phyloP scores from a whole-genome alignment of 2,888 invertebrate species.

The Drosophila neutralis region DNA sequence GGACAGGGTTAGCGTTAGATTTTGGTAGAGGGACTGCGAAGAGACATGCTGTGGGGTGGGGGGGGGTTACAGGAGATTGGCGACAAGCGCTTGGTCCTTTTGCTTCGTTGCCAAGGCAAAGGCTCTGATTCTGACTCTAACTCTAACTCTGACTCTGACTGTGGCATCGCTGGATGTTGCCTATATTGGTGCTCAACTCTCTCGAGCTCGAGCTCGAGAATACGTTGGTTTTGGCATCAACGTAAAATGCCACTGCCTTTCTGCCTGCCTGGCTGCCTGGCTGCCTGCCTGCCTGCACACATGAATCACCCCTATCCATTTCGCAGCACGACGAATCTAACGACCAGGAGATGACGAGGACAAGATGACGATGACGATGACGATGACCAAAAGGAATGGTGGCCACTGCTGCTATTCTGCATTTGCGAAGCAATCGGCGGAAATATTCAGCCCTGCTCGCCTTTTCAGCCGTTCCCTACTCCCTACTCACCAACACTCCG shows the following conservation, averaged over 20 bases:
- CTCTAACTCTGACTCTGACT: constrained; percentile 41
- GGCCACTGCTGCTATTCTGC: constrained; percentile 69
- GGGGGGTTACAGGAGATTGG: constrained; percentile 36
- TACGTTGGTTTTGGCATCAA: constrained; percentile 68
- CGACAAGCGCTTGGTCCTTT: constrained; percentile 36
- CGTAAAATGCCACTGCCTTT: constrained; percentile 59
- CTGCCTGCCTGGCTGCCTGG: constrained; percentile 11
- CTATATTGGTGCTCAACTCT: constrained; percentile 51
- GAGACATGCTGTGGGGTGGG: constrained; percentile 32
- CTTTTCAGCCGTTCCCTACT: constrained; percentile 63
- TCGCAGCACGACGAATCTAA: constrained; percentile 59
- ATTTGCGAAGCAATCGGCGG: constrained; percentile 78
- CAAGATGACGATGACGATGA: constrained; percentile 54
- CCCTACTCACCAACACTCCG: constrained; percentile 16
- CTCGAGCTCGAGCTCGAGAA: constrained; percentile 66
- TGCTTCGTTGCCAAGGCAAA: constrained; percentile 44
- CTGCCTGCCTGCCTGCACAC: constrained; percentile 42
- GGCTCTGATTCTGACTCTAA: constrained; percentile 47
- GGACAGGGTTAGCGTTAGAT: constrained; percentile 48
- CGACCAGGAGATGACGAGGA: constrained; percentile 74
- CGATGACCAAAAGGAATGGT: constrained; percentile 79
- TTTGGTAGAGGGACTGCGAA: constrained; percentile 49
- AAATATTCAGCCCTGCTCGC: constrained; percentile 76
- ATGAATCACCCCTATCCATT: constrained; percentile 50
- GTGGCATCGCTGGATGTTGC: constrained; percentile 40